Percentiles rank a stretch among this genome's conserved stretches.
Evolutionary conservation across 2,888 invertebrate genomes (phyloP).

Genomic region (Melieria picta): DNA sequence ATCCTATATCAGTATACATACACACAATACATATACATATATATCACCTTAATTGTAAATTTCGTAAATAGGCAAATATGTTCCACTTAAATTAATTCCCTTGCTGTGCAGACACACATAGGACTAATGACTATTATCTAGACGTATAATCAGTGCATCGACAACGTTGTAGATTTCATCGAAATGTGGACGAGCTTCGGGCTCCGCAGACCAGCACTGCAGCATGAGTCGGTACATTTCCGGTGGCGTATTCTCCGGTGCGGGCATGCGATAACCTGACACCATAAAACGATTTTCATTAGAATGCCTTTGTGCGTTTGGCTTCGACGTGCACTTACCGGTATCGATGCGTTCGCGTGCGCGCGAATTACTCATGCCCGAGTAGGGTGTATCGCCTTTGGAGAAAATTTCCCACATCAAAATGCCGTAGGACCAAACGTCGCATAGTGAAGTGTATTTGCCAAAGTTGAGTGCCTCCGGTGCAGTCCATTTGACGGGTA

Average conservation of each 20-base stretch:
- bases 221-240: constrained; percentile 92
- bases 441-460: constrained; percentile 94
- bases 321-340: constrained; percentile 69
- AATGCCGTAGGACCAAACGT: constrained; percentile 97
- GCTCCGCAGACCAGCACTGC: constrained; percentile 93
- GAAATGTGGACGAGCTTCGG: constrained; percentile 91
- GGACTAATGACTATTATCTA: constrained; percentile 60
- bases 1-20: neutral
- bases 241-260: constrained; percentile 87
- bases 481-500: constrained; percentile 98
- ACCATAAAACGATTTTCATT: neutral
- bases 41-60: constrained; percentile 18
- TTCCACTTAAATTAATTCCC: constrained; percentile 17
- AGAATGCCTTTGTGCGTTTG: neutral
- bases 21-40: neutral
- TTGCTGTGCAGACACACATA: neutral
- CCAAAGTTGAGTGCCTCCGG: constrained; percentile 96
- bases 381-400: constrained; percentile 91
- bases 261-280: constrained; percentile 91
- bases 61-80: neutral
- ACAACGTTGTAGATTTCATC: constrained; percentile 85
- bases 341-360: constrained; percentile 93
- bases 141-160: constrained; percentile 71
- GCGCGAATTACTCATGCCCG: constrained; percentile 92
- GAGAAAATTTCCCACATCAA: constrained; percentile 98